phyloP scores from a whole-genome alignment of 2,797 vertebrate genomes.

The Graptemys geographica region DNA sequence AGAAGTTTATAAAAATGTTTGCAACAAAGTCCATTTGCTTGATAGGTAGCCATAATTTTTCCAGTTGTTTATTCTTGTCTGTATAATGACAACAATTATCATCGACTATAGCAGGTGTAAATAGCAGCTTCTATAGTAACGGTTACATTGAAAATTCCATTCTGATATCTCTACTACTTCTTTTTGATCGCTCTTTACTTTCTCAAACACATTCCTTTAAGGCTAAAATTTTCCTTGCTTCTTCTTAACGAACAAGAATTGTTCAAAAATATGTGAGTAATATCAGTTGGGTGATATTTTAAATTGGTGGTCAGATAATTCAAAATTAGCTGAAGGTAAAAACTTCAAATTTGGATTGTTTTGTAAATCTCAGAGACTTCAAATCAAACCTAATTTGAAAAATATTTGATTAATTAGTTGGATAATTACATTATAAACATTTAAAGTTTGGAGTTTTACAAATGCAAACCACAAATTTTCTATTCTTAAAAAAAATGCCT shows the following conservation, averaged over 20 bases:
- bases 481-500: slow-evolving; percentile 13
- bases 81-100: not conserved
- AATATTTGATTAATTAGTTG: not conserved
- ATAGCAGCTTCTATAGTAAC: not conserved
- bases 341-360: not conserved
- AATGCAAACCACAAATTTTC: not conserved
- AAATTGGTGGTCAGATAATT: not conserved
- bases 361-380: slow-evolving; percentile 17
- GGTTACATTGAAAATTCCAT: not conserved
- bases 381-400: not conserved
- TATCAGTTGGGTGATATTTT: not conserved
- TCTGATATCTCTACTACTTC: not conserved
- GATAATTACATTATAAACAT: not conserved
- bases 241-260: not conserved
- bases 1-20: not conserved
- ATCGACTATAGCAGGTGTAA: not conserved
- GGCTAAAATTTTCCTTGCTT: not conserved
- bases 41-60: not conserved
- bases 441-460: not conserved
- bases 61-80: not conserved
- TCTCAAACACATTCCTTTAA: not conserved
- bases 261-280: not conserved
- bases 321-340: not conserved
- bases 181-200: not conserved
- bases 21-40: not conserved